These are phyloP conservation scores for Dione vanillae DNA, from an alignment of 2,888 invertebrate genomes.

Conservation along the genomic window DNA sequence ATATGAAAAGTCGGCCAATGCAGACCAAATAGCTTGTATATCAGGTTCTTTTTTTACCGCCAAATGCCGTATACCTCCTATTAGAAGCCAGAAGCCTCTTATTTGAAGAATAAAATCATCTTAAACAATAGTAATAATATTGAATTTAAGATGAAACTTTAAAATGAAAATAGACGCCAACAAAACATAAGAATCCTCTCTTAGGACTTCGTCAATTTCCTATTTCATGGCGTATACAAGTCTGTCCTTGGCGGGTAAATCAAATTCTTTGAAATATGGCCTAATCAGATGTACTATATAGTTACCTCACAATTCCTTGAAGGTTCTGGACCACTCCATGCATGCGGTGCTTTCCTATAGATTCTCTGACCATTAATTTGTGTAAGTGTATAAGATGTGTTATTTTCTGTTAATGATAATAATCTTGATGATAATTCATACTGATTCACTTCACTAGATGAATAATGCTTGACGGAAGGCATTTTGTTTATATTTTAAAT, in stretches of 20 bases:
- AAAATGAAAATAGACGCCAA: too few species aligned
- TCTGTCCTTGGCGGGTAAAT: constrained; percentile 15
- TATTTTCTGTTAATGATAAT: constrained; percentile 79
- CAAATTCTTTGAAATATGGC: not conserved
- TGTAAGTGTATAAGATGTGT: constrained; percentile 77
- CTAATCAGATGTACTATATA: not conserved
- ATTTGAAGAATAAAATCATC: not conserved
- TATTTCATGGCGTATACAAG: not conserved
- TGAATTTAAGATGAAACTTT: not conserved
- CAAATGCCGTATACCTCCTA: not conserved
- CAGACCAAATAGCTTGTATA: not conserved
- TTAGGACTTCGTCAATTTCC: not conserved
- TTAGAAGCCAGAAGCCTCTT: not conserved
- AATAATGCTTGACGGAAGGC: constrained; percentile 80
- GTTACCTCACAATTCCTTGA: constrained; percentile 87
- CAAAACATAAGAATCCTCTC: not conserved
- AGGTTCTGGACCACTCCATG: constrained; percentile 79
- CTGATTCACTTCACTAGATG: constrained; percentile 81
- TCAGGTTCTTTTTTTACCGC: not conserved
- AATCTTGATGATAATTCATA: constrained; percentile 81
- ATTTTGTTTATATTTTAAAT: constrained; percentile 67
- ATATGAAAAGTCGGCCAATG: too few species aligned
- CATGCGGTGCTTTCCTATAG: constrained; percentile 85
- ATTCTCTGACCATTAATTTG: constrained; percentile 89
- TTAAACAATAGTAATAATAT: not conserved